These are phyloP conservation scores for Eilema caniola DNA, from an alignment of 2,888 invertebrate genomes.

Conservation along the genomic window DNA sequence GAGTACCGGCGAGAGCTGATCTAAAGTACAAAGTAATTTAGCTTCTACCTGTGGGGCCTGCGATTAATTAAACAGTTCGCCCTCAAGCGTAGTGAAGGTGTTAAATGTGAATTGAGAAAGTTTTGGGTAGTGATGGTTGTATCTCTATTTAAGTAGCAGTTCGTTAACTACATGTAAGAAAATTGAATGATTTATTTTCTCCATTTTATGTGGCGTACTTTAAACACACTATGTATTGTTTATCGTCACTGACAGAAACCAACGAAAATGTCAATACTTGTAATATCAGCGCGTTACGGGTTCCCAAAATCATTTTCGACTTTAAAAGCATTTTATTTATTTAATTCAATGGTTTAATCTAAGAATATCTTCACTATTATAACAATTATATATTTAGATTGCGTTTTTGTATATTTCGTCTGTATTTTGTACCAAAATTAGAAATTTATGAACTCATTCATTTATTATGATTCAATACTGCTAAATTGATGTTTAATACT, in stretches of 20 bases:
- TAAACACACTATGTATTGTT: slow-evolving; percentile 9
- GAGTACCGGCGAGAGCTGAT: background rate
- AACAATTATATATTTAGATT: too few relatives aligned
- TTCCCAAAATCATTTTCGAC: too few relatives aligned
- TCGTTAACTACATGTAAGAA: background rate
- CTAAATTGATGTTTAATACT: too few relatives aligned
- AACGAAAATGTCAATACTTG: too few relatives aligned
- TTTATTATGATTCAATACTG: too few relatives aligned
- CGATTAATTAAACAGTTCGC: slow-evolving; percentile 51
- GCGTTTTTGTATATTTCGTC: too few relatives aligned
- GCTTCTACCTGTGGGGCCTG: slow-evolving; percentile 34
- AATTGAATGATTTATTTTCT: background rate
- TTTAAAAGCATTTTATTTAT: too few relatives aligned
- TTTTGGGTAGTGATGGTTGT: slow-evolving; percentile 46
- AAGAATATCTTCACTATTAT: too few relatives aligned
- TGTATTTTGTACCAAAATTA: too few relatives aligned
- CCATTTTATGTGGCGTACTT: slow-evolving; percentile 5
- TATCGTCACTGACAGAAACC: background rate
- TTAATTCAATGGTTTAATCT: too few relatives aligned
- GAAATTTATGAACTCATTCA: too few relatives aligned
- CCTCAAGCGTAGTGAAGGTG: slow-evolving; percentile 38
- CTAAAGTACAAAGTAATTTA: slow-evolving; percentile 40
- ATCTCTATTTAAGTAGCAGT: slow-evolving; percentile 43
- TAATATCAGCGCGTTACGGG: too few relatives aligned
- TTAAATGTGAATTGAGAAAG: slow-evolving; percentile 50